Base-by-base conservation (phyloP, 2,797 vertebrate genomes). In the Mus minutoides region DNA sequence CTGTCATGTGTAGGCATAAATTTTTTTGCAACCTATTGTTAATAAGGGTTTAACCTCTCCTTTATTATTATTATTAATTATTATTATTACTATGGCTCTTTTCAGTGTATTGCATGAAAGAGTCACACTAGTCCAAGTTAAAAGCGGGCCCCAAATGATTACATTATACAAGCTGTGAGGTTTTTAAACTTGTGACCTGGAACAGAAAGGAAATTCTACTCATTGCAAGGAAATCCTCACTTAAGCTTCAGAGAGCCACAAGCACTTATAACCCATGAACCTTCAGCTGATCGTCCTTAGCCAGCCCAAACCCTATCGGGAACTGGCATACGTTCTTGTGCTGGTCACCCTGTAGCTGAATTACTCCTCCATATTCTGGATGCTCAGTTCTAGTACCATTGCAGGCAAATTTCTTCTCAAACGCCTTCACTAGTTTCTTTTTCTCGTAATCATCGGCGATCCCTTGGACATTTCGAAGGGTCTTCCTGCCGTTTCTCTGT, bases 311-410 rank as follows among this genome's bases (percentile, higher is more conserved):
- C 97, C 99, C 99, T 6, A 99, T 98, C 8, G 99, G 99, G 98
- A 99, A 99, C 98, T 99, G 99, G 98, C 99, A 99, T 98, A 99
- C 99, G 99, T 99, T 99, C 98, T 99, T 99, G 97, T 99, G 99
- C 98, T 99, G 99, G 98, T 99, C 99, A 91, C 99, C 99, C 97
- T 99, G 99, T 93, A 99, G 98, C 98, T 99, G 99, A 97, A 99
- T 99, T 98, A 99, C 99, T 99, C 99, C 99, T 99, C 99, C 99
- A 99, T 99, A 99, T 98, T 99, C 99, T 93, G 99, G 99, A 97
- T 99, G 99, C 95, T 99, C 99, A 92, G 99, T 99, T 98, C 99
- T 99, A 98, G 99, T 99, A 98, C 99, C 99, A 99, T 99, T 99
- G 99, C 99, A 99, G 49, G 49, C 88, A 52, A 76, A 13, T 29